Conservation (phyloP, 2,888 invertebrate genomes). For the Gortyna flavago region DNA sequence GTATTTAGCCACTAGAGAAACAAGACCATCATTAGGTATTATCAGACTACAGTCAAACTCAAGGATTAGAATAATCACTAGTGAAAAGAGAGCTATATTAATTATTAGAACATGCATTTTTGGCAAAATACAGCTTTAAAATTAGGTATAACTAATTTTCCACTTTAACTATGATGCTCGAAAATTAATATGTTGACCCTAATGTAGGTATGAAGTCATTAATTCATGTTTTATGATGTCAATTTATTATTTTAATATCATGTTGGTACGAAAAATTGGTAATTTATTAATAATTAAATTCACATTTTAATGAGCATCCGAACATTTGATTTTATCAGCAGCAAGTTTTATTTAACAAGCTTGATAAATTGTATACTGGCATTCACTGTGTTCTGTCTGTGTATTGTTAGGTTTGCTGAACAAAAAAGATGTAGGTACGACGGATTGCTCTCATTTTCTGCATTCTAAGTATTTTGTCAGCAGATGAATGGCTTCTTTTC, state of each 20-base stretch:
- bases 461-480: neutral
- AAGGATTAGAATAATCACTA: neutral
- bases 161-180: constrained; percentile 14
- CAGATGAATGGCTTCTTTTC: neutral
- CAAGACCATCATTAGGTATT: neutral
- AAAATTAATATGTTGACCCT: constrained; percentile 47
- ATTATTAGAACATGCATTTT: neutral
- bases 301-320: neutral
- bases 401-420: neutral
- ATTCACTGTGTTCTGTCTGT: neutral
- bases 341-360: neutral
- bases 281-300: constrained; percentile 17
- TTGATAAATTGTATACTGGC: neutral
- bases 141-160: constrained; percentile 9
- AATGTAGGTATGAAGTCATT: constrained; percentile 41
- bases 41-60: neutral
- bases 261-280: constrained; percentile 6
- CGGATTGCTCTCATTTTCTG: neutral
- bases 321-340: constrained; percentile 13
- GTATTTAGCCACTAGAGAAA: neutral
- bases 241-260: constrained; percentile 44
- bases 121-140: neutral
- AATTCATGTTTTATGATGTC: constrained; percentile 40
- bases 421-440: neutral
- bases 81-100: neutral